Evolutionary conservation across 2,888 invertebrate genomes (phyloP).

Genomic region (Stramonita haemastoma): DNA sequence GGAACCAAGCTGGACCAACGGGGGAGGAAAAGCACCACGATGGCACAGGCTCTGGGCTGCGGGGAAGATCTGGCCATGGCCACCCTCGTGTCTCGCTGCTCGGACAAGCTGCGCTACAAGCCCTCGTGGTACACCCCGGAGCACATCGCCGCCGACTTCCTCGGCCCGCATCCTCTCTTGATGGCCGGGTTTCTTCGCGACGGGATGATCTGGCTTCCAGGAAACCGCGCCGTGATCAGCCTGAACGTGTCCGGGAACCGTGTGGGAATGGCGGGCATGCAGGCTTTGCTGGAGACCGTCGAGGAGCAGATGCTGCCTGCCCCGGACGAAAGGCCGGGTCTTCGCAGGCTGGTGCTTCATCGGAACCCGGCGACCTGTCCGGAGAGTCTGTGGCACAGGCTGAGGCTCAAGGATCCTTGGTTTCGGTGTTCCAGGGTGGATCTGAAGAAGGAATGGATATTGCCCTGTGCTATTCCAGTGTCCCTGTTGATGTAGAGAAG

Average conservation of each 20-base stretch:
- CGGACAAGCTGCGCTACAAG: neutral
- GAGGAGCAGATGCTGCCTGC: neutral
- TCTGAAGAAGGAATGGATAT: neutral
- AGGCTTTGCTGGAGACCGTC: constrained; percentile 1
- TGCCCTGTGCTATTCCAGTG: constrained; percentile 5
- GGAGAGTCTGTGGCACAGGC: neutral
- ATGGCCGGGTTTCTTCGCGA: neutral
- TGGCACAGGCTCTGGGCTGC: too few species aligned
- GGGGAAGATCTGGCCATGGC: too few species aligned
- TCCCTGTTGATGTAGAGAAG: neutral
- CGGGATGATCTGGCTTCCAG: neutral
- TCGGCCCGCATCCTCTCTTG: neutral
- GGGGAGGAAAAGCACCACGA: too few species aligned
- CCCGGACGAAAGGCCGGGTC: neutral
- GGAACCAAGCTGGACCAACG: too few species aligned
- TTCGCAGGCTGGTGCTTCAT: constrained; percentile 8
- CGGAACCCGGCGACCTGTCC: neutral
- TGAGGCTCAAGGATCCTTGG: neutral
- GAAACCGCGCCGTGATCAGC: constrained; percentile 20
- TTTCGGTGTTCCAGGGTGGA: neutral
- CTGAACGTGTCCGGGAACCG: constrained; percentile 29
- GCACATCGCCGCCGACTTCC: neutral
- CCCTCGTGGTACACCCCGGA: neutral
- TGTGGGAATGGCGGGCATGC: neutral
- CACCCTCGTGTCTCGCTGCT: neutral